Percentiles rank a stretch among this genome's conserved stretches.
Conservation (phyloP, 2,888 invertebrate genomes). For the Drosophila bunnanda region DNA sequence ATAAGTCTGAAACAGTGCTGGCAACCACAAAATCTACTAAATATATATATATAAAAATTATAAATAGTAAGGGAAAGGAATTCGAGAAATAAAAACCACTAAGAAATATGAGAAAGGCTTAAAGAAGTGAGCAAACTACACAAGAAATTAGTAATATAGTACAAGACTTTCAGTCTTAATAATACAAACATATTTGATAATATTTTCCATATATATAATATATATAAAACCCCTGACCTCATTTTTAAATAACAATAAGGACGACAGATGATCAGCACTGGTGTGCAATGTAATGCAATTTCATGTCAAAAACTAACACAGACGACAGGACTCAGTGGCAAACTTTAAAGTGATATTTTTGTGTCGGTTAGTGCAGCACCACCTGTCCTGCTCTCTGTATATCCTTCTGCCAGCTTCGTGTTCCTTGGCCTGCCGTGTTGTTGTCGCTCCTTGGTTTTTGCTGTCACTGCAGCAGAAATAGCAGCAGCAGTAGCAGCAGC, state of each 20-base stretch:
- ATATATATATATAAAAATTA: no score
- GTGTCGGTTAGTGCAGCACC: slow-evolving; percentile 71
- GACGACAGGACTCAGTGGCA: slow-evolving; percentile 64
- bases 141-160: not conserved
- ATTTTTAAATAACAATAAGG: not conserved
- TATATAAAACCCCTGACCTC: no score
- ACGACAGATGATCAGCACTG: slow-evolving; percentile 2
- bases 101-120: not conserved
- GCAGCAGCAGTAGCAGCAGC: slow-evolving; percentile 20
- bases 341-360: slow-evolving; percentile 81
- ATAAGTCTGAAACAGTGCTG: slow-evolving; percentile 19
- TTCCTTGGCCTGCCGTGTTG: slow-evolving; percentile 33
- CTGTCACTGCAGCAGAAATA: slow-evolving; percentile 63
- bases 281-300: slow-evolving; percentile 78
- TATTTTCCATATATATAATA: no score
- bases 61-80: no score
- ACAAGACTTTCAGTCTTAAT: not conserved
- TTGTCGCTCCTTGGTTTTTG: slow-evolving; percentile 65
- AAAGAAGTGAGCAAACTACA: not conserved
- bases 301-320: slow-evolving; percentile 79
- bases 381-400: slow-evolving; percentile 62
- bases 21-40: not conserved
- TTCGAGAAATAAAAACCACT: no score
- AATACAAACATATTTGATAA: not conserved
- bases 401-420: slow-evolving; percentile 39